Conservation (phyloP, 1,140 invertebrate genomes). For the Choristoneura fumiferana region DNA sequence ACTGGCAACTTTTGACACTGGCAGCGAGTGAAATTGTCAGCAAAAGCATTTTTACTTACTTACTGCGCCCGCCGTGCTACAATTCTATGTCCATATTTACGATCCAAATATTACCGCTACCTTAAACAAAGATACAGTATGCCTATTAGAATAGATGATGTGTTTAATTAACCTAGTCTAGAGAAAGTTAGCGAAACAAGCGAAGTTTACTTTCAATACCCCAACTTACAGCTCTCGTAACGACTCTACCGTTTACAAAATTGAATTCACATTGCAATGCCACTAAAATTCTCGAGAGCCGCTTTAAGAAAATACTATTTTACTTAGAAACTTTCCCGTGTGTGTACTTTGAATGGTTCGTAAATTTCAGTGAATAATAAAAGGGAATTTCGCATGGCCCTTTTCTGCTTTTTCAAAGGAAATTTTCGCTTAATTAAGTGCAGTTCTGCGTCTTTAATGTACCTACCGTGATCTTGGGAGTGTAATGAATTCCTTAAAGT, state of each 20-base stretch:
- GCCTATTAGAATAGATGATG: slow-evolving; percentile 1
- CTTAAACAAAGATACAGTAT: background rate
- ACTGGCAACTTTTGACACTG: too few relatives aligned
- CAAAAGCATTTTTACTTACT: too few relatives aligned
- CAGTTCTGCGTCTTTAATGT: too few relatives aligned
- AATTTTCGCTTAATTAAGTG: too few relatives aligned
- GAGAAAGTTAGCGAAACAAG: slow-evolving; percentile 8
- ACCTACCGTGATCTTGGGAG: too few relatives aligned
- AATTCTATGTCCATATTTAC: background rate
- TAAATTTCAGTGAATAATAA: too few relatives aligned
- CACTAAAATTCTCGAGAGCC: background rate
- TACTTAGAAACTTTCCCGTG: slow-evolving; percentile 10
- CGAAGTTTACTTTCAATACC: background rate
- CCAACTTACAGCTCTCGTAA: background rate
- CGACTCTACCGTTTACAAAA: background rate
- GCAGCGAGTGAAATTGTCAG: too few relatives aligned
- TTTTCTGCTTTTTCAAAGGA: too few relatives aligned
- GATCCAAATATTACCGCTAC: background rate
- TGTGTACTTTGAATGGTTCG: background rate
- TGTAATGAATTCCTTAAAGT: too few relatives aligned
- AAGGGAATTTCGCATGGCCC: too few relatives aligned
- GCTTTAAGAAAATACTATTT: background rate
- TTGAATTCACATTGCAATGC: background rate
- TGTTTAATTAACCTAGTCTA: slow-evolving; percentile 9
- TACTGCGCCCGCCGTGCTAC: background rate